Evolutionary conservation across 2,888 invertebrate species (phyloP).

Genomic region (Dicycla oo): DNA sequence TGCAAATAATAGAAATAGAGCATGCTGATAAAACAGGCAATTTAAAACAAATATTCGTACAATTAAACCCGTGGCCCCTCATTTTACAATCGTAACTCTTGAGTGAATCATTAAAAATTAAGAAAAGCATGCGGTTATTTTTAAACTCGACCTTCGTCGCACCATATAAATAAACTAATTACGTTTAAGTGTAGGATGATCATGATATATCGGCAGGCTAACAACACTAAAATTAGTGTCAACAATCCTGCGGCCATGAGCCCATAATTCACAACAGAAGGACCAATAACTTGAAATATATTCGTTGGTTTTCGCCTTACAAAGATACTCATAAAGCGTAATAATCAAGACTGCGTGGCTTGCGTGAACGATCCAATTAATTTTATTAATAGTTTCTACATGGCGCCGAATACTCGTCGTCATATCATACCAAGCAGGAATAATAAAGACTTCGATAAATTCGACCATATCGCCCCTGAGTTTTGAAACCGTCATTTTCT

Average conservation of each 20-base stretch:
- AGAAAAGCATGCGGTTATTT: constrained; percentile 69
- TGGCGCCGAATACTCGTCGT: constrained; percentile 62
- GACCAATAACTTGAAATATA: constrained; percentile 63
- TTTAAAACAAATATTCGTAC: constrained; percentile 22
- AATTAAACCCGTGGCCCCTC: constrained; percentile 23
- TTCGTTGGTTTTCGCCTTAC: constrained; percentile 63
- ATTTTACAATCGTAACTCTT: constrained; percentile 48
- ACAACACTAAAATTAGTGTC: constrained; percentile 74
- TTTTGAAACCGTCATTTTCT: constrained; percentile 75
- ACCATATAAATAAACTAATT: constrained; percentile 68
- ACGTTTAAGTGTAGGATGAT: constrained; percentile 65
- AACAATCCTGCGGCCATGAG: constrained; percentile 59
- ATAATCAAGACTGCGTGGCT: constrained; percentile 59
- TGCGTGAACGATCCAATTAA: constrained; percentile 68
- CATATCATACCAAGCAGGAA: constrained; percentile 56
- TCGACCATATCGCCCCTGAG: constrained; percentile 68
- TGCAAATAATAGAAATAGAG: background rate
- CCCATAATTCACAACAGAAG: constrained; percentile 68
- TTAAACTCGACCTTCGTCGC: constrained; percentile 68
- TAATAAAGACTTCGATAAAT: constrained; percentile 71
- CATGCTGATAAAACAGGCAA: background rate
- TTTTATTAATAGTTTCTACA: constrained; percentile 69
- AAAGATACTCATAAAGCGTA: constrained; percentile 66
- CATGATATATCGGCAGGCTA: constrained; percentile 69
- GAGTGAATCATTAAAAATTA: constrained; percentile 69